Percentiles rank a stretch among this genome's conserved stretches.
Evolutionary conservation across 2,113 vertebrate species (phyloP).

Genomic region (Anthoscopus minutus): DNA sequence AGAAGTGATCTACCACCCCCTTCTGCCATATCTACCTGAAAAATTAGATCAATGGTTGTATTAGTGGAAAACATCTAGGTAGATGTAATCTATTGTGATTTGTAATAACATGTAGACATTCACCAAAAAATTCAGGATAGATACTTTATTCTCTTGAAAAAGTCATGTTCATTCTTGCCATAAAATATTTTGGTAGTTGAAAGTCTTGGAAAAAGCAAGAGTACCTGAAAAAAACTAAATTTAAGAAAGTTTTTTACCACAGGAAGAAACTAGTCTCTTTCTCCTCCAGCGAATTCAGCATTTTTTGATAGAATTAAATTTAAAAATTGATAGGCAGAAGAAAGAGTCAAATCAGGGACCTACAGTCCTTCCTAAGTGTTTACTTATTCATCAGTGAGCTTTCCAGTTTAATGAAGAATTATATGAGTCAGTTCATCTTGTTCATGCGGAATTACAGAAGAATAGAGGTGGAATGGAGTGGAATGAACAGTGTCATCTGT

Average conservation of each 20-base stretch:
- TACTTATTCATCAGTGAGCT: background rate
- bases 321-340: background rate
- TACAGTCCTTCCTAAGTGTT: background rate
- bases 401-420: background rate
- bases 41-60: background rate
- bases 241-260: background rate
- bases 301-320: background rate
- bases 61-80: background rate
- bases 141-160: background rate
- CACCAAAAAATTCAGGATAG: background rate
- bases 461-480: background rate
- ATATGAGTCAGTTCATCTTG: background rate
- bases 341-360: background rate
- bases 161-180: background rate
- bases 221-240: background rate
- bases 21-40: background rate
- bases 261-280: background rate
- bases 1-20: background rate
- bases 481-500: background rate
- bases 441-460: background rate
- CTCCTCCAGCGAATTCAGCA: background rate
- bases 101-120: background rate
- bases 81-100: background rate
- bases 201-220: background rate
- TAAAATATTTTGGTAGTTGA: background rate